Conservation (phyloP, 2,888 invertebrate species). For the Hirtodrosophila alboralis region DNA sequence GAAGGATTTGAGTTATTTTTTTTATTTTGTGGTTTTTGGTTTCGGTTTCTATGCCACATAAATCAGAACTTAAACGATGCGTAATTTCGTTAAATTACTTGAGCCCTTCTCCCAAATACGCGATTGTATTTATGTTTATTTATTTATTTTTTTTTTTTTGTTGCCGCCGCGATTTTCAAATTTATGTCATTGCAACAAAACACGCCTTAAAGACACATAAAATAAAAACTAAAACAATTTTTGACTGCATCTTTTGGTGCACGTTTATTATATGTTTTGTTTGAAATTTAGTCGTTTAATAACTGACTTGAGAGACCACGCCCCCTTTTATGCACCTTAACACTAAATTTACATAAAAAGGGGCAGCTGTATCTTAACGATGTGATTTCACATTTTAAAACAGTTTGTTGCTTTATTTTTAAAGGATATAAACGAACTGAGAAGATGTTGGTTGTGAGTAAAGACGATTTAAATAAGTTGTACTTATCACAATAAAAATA, state of each 20-base stretch:
- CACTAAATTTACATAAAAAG: conserved; percentile 52
- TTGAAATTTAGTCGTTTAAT: conserved; percentile 17
- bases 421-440: background rate
- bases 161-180: conserved; percentile 39
- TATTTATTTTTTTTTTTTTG: conserved; percentile 62
- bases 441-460: background rate
- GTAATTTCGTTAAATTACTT: conserved; percentile 76
- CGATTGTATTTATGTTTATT: conserved; percentile 43
- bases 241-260: conserved; percentile 9
- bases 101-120: conserved; percentile 32
- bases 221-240: background rate
- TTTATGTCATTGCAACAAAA: conserved; percentile 71
- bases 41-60: conserved; percentile 69
- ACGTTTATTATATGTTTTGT: conserved; percentile 12
- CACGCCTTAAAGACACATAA: conserved; percentile 52
- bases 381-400: conserved; percentile 4
- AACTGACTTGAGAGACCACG: conserved; percentile 33
- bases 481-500: no score
- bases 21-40: conserved; percentile 35
- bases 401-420: background rate
- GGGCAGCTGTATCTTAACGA: conserved; percentile 24
- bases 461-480: no score
- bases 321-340: conserved; percentile 72
- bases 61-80: conserved; percentile 82
- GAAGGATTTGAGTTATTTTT: conserved; percentile 71